These are phyloP conservation scores for Progne subis DNA, from an alignment of 2,113 vertebrate genomes.

Conservation along the genomic window DNA sequence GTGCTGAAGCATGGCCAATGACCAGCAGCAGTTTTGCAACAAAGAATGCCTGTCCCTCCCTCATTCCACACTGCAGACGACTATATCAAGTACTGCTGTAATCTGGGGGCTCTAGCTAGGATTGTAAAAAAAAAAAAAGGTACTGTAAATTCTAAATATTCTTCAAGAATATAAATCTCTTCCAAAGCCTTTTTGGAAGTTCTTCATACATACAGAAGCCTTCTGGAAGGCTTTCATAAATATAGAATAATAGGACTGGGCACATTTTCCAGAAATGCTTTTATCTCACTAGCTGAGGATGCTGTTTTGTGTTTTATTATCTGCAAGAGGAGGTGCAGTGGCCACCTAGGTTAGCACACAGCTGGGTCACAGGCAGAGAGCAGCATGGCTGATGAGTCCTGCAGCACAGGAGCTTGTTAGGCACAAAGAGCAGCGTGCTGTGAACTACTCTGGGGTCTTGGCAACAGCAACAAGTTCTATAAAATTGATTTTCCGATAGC, in stretches of 20 bases:
- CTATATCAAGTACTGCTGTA: background rate
- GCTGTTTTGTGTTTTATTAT: background rate
- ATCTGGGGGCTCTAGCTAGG: background rate
- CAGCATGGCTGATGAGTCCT: background rate
- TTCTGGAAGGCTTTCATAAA: background rate
- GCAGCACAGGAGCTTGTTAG: background rate
- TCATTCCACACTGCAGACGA: background rate
- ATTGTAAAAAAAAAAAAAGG: background rate
- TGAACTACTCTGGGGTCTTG: background rate
- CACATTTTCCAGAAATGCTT: background rate
- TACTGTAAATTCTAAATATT: background rate
- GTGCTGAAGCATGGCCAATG: background rate
- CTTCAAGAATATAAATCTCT: background rate
- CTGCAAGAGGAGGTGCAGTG: background rate
- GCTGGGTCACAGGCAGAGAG: background rate
- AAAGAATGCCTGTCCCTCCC: background rate
- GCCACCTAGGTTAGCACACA: background rate
- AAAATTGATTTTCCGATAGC: slow-evolving; percentile 22
- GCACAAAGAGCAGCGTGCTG: background rate
- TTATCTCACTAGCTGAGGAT: background rate
- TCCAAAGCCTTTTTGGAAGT: background rate
- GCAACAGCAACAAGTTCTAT: background rate
- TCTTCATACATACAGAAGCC: background rate
- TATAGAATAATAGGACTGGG: background rate
- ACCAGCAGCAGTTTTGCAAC: background rate